Percentiles rank a stretch among this genome's conserved stretches.
Evolutionary conservation across 2,888 invertebrate genomes (phyloP).

Genomic region (Ephialtes manifestator): DNA sequence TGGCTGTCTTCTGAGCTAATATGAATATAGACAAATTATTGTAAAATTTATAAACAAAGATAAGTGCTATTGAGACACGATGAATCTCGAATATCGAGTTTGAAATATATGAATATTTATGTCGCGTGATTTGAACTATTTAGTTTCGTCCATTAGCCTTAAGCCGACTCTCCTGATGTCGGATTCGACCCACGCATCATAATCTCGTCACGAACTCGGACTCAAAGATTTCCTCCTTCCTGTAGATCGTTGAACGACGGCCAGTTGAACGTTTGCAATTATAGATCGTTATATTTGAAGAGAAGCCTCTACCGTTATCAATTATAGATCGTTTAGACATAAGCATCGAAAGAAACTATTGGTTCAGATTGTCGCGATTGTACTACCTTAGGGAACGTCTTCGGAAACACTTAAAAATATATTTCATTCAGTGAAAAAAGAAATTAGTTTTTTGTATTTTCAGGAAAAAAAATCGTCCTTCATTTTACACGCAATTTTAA

Average conservation of each 20-base stretch:
- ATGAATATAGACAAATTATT: slow-evolving; percentile 20
- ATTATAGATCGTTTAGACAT: neutral
- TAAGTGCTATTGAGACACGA: slow-evolving; percentile 10
- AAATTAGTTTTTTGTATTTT: too few relatives aligned
- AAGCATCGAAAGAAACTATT: neutral
- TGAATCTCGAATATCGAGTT: slow-evolving; percentile 30
- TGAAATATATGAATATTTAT: slow-evolving; percentile 72
- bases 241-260: neutral
- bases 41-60: slow-evolving; percentile 26
- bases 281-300: neutral
- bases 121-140: slow-evolving; percentile 69
- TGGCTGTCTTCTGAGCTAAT: neutral
- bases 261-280: neutral
- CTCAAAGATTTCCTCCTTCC: neutral
- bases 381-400: too few relatives aligned
- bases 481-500: too few relatives aligned
- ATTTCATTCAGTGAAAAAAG: too few relatives aligned
- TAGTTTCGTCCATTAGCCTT: slow-evolving; percentile 60
- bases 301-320: neutral
- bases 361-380: too few relatives aligned
- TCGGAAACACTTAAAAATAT: too few relatives aligned
- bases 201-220: slow-evolving; percentile 1
- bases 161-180: slow-evolving; percentile 29
- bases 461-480: too few relatives aligned
- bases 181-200: slow-evolving; percentile 34